These are phyloP conservation scores for Lamproptera curius DNA, from an alignment of 2,888 invertebrate species.

Conservation along the genomic window DNA sequence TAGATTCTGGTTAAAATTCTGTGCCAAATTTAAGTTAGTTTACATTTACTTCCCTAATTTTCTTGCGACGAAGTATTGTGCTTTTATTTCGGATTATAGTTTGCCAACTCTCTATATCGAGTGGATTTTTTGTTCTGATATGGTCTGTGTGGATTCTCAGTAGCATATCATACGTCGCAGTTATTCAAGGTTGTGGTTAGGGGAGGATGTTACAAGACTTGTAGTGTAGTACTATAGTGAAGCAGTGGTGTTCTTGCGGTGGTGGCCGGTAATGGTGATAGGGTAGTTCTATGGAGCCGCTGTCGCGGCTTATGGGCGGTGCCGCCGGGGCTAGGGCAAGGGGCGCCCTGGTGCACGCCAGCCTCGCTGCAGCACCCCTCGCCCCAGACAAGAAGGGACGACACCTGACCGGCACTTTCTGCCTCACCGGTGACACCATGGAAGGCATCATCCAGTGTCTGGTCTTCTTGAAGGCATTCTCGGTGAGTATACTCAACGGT, in stretches of 20 bases:
- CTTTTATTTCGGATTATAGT: no score
- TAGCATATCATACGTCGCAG: no score
- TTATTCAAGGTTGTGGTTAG: no score
- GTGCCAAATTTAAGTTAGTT: no score
- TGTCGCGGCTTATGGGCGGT: slow-evolving; percentile 86
- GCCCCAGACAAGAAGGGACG: slow-evolving; percentile 85
- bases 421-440: slow-evolving; percentile 94
- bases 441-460: slow-evolving; percentile 95
- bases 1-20: no score
- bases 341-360: slow-evolving; percentile 87
- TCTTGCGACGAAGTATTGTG: no score
- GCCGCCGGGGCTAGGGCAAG: slow-evolving; percentile 74
- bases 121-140: no score
- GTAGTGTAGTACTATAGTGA: no score
- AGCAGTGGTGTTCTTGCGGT: neutral
- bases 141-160: no score
- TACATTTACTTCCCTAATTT: no score
- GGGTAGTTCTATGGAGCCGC: slow-evolving; percentile 82
- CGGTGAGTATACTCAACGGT: slow-evolving; percentile 88
- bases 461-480: slow-evolving; percentile 94
- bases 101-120: no score
- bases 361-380: slow-evolving; percentile 85
- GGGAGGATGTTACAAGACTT: no score
- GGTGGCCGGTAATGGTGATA: slow-evolving; percentile 26
- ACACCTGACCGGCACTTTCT: slow-evolving; percentile 92